phyloP scores from a whole-genome alignment of 2,888 invertebrate species.

The Heliconius ismenius region DNA sequence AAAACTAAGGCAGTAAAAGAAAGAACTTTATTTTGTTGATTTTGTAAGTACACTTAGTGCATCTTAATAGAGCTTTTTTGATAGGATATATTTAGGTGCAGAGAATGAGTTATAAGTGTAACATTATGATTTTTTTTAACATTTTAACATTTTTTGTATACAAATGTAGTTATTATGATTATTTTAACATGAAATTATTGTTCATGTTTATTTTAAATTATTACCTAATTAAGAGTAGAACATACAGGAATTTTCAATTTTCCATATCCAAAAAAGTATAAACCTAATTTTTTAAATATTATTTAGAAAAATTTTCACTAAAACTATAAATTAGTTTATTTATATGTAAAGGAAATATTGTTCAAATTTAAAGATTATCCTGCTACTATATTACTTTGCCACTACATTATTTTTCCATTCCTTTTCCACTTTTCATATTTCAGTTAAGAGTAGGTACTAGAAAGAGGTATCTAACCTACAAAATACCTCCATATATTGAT shows the following conservation, averaged over 20 bases:
- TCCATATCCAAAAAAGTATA: neutral
- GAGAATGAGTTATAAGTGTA: too few species aligned
- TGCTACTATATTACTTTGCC: neutral
- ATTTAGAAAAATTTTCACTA: neutral
- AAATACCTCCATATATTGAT: constrained; percentile 5
- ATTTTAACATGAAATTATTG: too few species aligned
- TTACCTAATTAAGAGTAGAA: neutral
- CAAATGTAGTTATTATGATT: too few species aligned
- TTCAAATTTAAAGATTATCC: too few species aligned
- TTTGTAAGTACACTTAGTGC: neutral
- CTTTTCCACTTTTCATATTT: neutral
- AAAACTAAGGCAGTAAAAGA: neutral
- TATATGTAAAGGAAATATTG: neutral
- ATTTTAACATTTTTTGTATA: too few species aligned
- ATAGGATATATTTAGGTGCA: too few species aligned
- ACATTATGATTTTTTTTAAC: too few species aligned
- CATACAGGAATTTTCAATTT: too few species aligned
- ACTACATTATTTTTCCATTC: too few species aligned
- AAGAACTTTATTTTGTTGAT: neutral
- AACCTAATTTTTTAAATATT: neutral
- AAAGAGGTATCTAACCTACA: neutral
- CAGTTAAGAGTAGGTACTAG: neutral
- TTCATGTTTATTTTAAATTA: too few species aligned
- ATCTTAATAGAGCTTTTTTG: too few species aligned
- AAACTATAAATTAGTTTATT: neutral